Evolutionary conservation across 2,113 vertebrate species (phyloP).

Genomic region (Leptobrachium leishanense): DNA sequence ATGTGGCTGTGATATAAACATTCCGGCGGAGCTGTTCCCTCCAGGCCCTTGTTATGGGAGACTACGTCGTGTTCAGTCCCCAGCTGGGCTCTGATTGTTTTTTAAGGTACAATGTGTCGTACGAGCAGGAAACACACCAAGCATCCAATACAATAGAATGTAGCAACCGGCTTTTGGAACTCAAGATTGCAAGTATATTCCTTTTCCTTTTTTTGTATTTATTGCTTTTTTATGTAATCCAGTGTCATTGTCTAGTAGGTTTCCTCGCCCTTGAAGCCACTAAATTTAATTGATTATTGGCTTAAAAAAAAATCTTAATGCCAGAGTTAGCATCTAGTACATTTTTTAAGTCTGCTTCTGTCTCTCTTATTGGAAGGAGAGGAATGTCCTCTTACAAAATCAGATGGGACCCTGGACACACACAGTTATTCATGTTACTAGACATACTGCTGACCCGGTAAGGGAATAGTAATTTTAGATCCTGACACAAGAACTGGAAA

Average conservation of each 20-base stretch:
- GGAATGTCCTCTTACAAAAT: too few relatives aligned
- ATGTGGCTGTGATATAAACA: constrained; percentile 45
- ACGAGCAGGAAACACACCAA: constrained; percentile 24
- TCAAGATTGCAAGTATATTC: too few relatives aligned
- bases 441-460: too few relatives aligned
- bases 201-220: too few relatives aligned
- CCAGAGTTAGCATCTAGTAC: neutral
- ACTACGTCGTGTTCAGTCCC: neutral
- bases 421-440: too few relatives aligned
- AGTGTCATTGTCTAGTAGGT: too few relatives aligned
- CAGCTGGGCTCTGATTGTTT: constrained; percentile 38
- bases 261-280: too few relatives aligned
- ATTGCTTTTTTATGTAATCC: too few relatives aligned
- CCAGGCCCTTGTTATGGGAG: neutral
- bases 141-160: constrained; percentile 19
- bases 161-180: neutral
- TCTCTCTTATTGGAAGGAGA: too few relatives aligned
- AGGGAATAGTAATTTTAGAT: too few relatives aligned
- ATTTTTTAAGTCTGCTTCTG: constrained; percentile 10
- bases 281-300: neutral
- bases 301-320: neutral
- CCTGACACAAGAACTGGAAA: too few relatives aligned
- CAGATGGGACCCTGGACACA: too few relatives aligned
- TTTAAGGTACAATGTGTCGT: constrained; percentile 14
- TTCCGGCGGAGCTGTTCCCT: constrained; percentile 18